Evolutionary conservation across 2,797 vertebrate genomes (phyloP), one percentile per base, ranked within the genome.

Genomic region (Dermochelys coriacea): DNA sequence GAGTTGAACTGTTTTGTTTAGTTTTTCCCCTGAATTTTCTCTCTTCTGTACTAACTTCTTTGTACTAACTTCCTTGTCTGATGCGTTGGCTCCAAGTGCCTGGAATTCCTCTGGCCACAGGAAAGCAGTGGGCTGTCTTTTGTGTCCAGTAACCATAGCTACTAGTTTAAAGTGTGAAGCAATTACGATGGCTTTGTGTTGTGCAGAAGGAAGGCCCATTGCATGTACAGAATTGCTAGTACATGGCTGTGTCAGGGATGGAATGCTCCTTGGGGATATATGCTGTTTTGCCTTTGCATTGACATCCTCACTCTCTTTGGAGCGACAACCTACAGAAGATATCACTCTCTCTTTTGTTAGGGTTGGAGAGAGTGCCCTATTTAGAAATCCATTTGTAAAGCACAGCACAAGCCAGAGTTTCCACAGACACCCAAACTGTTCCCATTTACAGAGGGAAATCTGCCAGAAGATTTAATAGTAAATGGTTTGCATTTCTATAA

Each of bases 121-220:
- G 96, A 97, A 97, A 94, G 61, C 93, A 71, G 89, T 80, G 47
- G 94, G 91, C 87, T 45, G 94, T 95, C 97, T 97, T 98, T 98
- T 98, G 97, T 98, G 94, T 94, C 91, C 49, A 51, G 98, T 98
- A 96, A 90, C 98, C 98, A 98, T 98, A 95, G 98, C 96, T 97
- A 98, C 97, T 18, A 84, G 82, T 81, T 88, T 89, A 93, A 93
- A 95, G 94, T 90, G 96, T 86, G 95, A 87, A 74, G 94, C 91
- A 37, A 27, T 90, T 86, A 47, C 0, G 91, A 92, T 61, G 85
- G 90, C 96, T 97, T 94, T 98, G 94, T 96, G 12, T 4, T 25
- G 93, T 89, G 93, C 90, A 74, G 57, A 74, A 86, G 91, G 83
- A 68, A n/a, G 93, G 92, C 86, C 45, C 14, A 0, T 10, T 61